A percentile compares a stretch with the other conserved stretches of the same genome.
Evolutionary conservation across 2,113 vertebrate species (phyloP).

Genomic region (Seriola dumerili): DNA sequence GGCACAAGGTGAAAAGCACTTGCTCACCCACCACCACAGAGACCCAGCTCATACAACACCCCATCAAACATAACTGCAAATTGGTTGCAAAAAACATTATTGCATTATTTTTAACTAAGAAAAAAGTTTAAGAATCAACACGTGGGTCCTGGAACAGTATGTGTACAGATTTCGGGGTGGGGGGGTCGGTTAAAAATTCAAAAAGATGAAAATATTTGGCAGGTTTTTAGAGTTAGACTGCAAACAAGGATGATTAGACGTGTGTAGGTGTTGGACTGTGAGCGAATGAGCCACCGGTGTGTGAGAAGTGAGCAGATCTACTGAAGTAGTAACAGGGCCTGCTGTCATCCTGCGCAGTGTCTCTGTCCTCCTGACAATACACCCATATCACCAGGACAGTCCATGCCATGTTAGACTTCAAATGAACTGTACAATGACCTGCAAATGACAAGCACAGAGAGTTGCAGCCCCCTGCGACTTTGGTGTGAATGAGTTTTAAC

Average conservation of each 20-base stretch:
- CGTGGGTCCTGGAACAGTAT: background rate
- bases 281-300: constrained; percentile 37
- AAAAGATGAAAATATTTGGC: background rate
- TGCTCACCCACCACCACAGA: background rate
- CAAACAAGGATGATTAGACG: background rate
- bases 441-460: constrained; percentile 77
- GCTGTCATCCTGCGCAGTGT: constrained; percentile 51
- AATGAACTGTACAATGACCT: constrained; percentile 82
- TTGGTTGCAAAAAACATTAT: too few relatives aligned
- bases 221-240: background rate
- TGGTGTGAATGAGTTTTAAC: constrained; percentile 85
- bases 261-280: constrained; percentile 19
- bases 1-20: background rate
- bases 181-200: background rate
- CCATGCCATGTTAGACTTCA: constrained; percentile 75
- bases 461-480: constrained; percentile 69
- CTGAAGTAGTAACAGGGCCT: constrained; percentile 47
- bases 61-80: too few relatives aligned
- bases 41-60: background rate
- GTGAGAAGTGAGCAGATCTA: constrained; percentile 40
- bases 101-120: too few relatives aligned
- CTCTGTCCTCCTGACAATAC: constrained; percentile 71
- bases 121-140: background rate
- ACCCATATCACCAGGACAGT: constrained; percentile 69
- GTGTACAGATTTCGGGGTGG: background rate